phyloP scores from a whole-genome alignment of 2,113 vertebrate species.

The Elanus axillaris region DNA sequence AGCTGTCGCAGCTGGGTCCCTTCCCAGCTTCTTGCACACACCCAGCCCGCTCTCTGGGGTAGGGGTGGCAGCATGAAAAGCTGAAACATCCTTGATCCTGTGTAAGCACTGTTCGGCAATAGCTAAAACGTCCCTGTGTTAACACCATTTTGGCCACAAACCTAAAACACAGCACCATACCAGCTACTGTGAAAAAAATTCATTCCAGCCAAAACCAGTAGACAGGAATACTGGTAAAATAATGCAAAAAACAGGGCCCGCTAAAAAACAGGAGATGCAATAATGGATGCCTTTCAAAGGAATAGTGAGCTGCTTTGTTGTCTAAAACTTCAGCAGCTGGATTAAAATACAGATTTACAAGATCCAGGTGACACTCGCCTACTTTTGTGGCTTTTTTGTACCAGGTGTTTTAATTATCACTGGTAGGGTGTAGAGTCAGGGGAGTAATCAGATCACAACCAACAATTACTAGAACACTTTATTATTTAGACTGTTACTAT shows the following conservation, averaged over 20 bases:
- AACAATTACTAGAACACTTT: not conserved
- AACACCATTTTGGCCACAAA: not conserved
- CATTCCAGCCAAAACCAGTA: not conserved
- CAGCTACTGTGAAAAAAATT: not conserved
- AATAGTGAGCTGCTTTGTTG: not conserved
- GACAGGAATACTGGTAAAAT: not conserved
- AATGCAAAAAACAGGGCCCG: not conserved
- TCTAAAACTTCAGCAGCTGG: not conserved
- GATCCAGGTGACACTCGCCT: not conserved
- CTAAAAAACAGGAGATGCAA: not conserved
- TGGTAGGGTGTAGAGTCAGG: not conserved
- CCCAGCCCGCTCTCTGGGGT: rapidly evolving
- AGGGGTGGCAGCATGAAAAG: not conserved
- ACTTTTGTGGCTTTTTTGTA: not conserved
- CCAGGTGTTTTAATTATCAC: not conserved
- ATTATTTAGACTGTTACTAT: not conserved
- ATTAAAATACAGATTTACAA: not conserved
- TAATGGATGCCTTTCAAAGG: not conserved
- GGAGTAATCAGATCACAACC: not conserved
- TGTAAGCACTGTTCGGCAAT: not conserved
- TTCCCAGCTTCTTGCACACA: not conserved
- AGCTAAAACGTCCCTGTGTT: not conserved
- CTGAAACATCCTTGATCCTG: rapidly evolving
- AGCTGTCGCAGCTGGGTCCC: too few relatives aligned
- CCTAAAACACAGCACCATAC: not conserved